phyloP scores from a whole-genome alignment of 2,888 invertebrate species.

The Nipponacmea schrenckii region DNA sequence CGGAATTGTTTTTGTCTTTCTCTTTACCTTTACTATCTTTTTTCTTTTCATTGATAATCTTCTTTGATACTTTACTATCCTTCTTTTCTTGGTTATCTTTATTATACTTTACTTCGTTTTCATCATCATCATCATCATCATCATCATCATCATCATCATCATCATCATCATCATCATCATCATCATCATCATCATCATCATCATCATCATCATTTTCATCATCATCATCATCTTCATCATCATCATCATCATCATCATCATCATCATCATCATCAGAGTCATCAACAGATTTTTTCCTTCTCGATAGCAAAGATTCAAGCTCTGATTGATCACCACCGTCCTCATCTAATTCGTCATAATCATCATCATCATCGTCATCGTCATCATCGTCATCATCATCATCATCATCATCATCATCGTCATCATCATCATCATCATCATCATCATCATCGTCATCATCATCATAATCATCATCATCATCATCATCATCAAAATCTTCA shows the following conservation, averaged over 20 bases:
- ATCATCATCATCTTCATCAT: constrained; percentile 3
- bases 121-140: constrained; percentile 9
- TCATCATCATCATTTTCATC: constrained; percentile 3
- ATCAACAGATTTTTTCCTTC: background rate
- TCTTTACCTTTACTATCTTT: too few species aligned
- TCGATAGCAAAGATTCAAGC: background rate
- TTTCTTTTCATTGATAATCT: background rate
- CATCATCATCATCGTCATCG: constrained; percentile 2
- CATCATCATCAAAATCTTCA: background rate
- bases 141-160: constrained; percentile 9
- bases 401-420: background rate
- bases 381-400: constrained; percentile 8
- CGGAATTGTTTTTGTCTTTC: too few species aligned
- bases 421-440: background rate
- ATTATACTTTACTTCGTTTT: background rate
- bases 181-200: background rate
- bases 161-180: constrained; percentile 10
- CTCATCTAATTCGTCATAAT: constrained; percentile 5
- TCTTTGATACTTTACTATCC: background rate
- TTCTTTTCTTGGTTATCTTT: background rate
- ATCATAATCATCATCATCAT: background rate
- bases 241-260: background rate
- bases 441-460: background rate
- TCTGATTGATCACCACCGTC: background rate
- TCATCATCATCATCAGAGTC: background rate